Conservation (phyloP, 1,140 invertebrate genomes). For the Plectrocnemia conspersa region DNA sequence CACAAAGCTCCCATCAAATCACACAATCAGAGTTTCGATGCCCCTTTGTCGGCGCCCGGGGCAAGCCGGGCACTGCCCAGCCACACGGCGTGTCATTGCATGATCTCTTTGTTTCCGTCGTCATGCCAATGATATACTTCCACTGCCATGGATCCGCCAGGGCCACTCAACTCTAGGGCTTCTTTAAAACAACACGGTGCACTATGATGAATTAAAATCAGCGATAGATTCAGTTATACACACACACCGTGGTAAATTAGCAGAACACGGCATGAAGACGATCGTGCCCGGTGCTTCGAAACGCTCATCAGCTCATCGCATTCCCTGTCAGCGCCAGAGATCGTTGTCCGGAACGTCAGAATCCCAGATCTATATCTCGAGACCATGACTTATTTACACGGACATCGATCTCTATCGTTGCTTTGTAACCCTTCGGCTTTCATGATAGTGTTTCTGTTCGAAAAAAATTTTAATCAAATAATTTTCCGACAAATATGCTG, state of each 20-base stretch:
- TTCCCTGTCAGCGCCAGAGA: conserved; percentile 10
- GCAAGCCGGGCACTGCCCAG: background rate
- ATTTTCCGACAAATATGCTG: no score
- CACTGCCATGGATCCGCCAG: conserved; percentile 10
- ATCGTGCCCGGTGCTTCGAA: background rate
- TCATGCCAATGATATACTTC: conserved; percentile 30
- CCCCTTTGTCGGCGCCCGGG: conserved; percentile 10
- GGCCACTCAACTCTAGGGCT: no score
- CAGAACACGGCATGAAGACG: background rate
- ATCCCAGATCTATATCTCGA: background rate
- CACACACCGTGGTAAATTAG: background rate
- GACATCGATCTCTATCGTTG: conserved; percentile 23
- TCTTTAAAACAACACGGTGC: no score
- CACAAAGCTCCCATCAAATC: conserved; percentile 28
- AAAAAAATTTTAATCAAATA: no score
- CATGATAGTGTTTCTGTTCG: conserved; percentile 6
- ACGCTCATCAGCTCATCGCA: conserved; percentile 9
- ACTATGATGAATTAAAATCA: no score
- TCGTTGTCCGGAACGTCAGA: background rate
- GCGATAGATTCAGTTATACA: no score
- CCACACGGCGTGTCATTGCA: conserved; percentile 31
- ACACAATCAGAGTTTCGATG: conserved; percentile 24
- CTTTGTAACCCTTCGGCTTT: background rate
- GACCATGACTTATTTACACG: conserved; percentile 28
- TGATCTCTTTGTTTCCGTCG: conserved; percentile 34